Base-by-base conservation (phyloP, 2,888 invertebrate genomes). In the Sipunculus nudus region DNA sequence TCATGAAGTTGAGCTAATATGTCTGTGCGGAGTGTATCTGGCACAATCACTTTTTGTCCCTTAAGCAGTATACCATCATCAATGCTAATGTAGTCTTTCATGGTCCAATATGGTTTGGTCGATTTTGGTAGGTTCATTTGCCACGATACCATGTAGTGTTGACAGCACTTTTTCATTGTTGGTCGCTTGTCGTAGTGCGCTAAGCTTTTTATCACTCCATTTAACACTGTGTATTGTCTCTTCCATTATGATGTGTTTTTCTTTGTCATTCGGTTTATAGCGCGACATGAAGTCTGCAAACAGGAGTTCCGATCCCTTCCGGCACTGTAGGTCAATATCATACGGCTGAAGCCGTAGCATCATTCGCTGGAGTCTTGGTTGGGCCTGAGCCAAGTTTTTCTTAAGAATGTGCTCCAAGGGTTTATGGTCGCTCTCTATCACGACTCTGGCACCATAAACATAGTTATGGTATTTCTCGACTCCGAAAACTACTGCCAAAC, bases 251-350 rank as follows among this genome's bases (percentile, higher is more conserved):
- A 55, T 43, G n/a, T 38, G 21, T 6, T 26, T 26, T 21, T 62
- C 32, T 21, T 28, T 32, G 16, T 48, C 13, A 19, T 47, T 55
- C 0, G 65, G 60, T 8, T 21, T 6, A n/a, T 61, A 31, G 45
- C 60, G 26, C 8, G 67, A 68, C 16, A 71, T 41, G 10, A 49
- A 41, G 49, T 68, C 68, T 19, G 68, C 65, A 13, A 67, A n/a
- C 8, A 45, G 19, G 50, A 65, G 43, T 31, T 64, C 53, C 10
- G 39, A 50, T 13, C 70, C 63, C 40, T 53, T 57, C 29, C 48
- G 46, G 41, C 61, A 59, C 19, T 59, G 29, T 21, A 62, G 52
- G 10, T 25, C n/a, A 13, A 64, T 31, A 26, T 65, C 56, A 46
- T 67, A 70, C 29, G 48, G 54, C 31, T 67, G 61, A 10, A 69